These are phyloP conservation scores for Macrophya annulata DNA, from an alignment of 2,888 invertebrate genomes.

Conservation along the genomic window DNA sequence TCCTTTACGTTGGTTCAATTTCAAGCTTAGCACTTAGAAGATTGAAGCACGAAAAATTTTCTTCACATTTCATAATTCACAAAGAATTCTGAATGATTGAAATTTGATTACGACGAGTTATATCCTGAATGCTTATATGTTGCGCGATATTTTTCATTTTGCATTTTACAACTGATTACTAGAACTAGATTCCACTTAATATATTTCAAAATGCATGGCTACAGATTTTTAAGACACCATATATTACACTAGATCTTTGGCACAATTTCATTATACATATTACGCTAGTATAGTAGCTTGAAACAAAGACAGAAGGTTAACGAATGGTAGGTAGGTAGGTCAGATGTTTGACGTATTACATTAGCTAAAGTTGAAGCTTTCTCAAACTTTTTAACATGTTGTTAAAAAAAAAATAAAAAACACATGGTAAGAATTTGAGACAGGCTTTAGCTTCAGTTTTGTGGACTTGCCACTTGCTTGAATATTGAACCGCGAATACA, in stretches of 20 bases:
- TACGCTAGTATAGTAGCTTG: background rate
- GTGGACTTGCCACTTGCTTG: conserved; percentile 32
- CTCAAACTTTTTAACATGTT: background rate
- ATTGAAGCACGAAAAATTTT: background rate
- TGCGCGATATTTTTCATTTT: background rate
- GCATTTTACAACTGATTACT: conserved; percentile 14
- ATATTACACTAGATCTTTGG: conserved; percentile 21
- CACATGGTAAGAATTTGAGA: background rate
- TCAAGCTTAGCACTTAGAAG: background rate
- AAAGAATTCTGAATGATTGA: background rate
- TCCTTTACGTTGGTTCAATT: background rate
- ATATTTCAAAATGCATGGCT: conserved; percentile 45
- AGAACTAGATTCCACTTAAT: conserved; percentile 2
- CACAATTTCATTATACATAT: background rate
- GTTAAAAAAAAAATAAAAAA: background rate
- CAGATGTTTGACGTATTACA: background rate
- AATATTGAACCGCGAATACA: conserved; percentile 53
- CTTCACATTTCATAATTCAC: background rate
- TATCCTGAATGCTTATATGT: conserved; percentile 14
- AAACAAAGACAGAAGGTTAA: conserved; percentile 12
- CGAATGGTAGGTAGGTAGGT: background rate
- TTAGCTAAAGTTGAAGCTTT: background rate
- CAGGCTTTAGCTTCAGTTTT: background rate
- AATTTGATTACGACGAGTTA: conserved; percentile 32
- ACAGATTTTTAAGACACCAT: conserved; percentile 22